Evolutionary conservation across 2,113 vertebrate species (phyloP).

Genomic region (Rhodinocichla rosea): DNA sequence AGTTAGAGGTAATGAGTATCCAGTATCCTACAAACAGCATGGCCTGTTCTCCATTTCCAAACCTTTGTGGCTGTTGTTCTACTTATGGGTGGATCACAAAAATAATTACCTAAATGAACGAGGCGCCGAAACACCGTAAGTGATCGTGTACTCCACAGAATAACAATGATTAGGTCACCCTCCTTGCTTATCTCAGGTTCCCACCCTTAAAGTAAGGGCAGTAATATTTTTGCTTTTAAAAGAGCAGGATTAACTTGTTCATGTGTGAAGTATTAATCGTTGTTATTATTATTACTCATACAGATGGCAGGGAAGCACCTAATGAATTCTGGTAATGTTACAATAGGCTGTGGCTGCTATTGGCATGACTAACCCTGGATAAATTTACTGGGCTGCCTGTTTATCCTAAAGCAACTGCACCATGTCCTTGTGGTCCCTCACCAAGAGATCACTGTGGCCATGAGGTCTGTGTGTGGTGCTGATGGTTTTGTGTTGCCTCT

Average conservation of each 20-base stretch:
- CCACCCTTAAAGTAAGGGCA: constrained; percentile 44
- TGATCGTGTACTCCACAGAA: neutral
- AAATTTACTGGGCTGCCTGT: neutral
- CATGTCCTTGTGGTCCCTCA: neutral
- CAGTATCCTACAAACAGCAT: neutral
- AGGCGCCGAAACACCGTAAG: neutral
- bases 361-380: neutral
- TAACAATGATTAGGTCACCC: constrained; percentile 34
- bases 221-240: constrained; percentile 46
- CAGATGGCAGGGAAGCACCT: constrained; percentile 13
- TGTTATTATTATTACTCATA: constrained; percentile 42
- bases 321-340: constrained; percentile 14
- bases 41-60: neutral
- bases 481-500: neutral
- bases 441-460: neutral
- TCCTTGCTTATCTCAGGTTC: constrained; percentile 28
- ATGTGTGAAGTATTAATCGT: constrained; percentile 26
- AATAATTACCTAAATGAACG: constrained; percentile 43
- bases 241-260: constrained; percentile 45
- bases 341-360: neutral
- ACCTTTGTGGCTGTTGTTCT: constrained; percentile 14
- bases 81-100: constrained; percentile 41
- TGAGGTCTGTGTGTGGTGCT: neutral
- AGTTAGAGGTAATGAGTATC: neutral
- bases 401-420: neutral